Percentiles rank a stretch among this genome's conserved stretches.
Evolutionary conservation across 1,140 invertebrate genomes (phyloP).

Genomic region (Drosophila parabipectinata): DNA sequence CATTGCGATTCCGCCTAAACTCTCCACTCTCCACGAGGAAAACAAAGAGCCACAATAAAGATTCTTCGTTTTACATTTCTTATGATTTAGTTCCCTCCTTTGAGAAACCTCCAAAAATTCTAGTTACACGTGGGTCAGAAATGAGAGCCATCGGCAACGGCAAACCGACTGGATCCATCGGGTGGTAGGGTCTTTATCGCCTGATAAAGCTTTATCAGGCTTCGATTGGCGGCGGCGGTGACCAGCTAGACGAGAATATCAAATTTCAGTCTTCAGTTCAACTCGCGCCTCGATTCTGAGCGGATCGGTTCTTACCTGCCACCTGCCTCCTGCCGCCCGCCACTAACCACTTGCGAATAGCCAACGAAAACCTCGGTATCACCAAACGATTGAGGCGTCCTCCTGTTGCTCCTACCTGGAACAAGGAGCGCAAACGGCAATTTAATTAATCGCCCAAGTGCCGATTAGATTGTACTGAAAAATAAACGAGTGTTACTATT

Average conservation of each 20-base stretch:
- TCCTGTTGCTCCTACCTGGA: constrained; percentile 10
- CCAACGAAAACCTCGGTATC: neutral
- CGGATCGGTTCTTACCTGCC: constrained; percentile 31
- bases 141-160: constrained; percentile 12
- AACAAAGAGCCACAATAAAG: constrained; percentile 19
- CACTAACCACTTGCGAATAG: too few relatives aligned
- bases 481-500: constrained; percentile 22
- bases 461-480: constrained; percentile 32
- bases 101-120: constrained; percentile 3
- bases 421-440: constrained; percentile 30
- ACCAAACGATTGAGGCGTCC: neutral
- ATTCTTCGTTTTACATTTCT: too few relatives aligned
- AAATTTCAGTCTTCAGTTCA: constrained; percentile 59
- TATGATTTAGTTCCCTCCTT: neutral
- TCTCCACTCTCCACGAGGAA: constrained; percentile 9
- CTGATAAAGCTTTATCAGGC: constrained; percentile 67
- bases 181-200: constrained; percentile 28
- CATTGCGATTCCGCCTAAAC: constrained; percentile 25
- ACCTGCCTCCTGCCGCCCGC: too few relatives aligned
- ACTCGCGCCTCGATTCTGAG: constrained; percentile 55
- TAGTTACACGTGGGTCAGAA: constrained; percentile 39
- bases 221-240: constrained; percentile 41
- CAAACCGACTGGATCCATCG: neutral
- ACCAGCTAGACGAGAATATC: constrained; percentile 25
- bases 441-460: constrained; percentile 41